Evolutionary conservation across 2,797 vertebrate genomes (phyloP), one percentile per base, ranked within the genome.

Genomic region (Prunella strophiata): DNA sequence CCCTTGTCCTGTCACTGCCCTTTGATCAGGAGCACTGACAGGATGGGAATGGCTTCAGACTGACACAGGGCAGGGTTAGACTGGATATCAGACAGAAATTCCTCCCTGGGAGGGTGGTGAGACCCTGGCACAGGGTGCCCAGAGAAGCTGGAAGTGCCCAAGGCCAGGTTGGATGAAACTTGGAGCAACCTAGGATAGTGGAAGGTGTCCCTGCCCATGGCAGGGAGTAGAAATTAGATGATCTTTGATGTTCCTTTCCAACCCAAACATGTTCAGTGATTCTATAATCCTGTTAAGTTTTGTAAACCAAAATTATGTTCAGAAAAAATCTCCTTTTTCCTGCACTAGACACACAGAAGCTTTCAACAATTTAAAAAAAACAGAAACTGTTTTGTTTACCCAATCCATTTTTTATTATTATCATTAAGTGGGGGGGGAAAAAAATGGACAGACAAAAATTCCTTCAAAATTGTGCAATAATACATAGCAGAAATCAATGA

Each of bases 401-500:
- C 97, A 95, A 94, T 97, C 96, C 85, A 48, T 92, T 97, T 97
- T 98, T 98, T 96, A 94, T 94, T 97, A 83, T 93, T 51, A 84
- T 77, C 67, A 75, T 85, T 96, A 98, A 91, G 89, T 97, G 97
- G 95, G 52, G 21, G 21, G 3, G 10, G 14, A 36, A 61, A 40
- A 70, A 72, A 83, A 77, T 3, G 85, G 95, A 97, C 97, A 96
- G 96, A 97, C 94, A 96, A 97, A 97, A 91, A 96, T 51, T 96
- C 89, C 96, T 97, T 97, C 96, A 94, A 97, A 96, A 82, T 80
- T 98, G 97, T 98, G 97, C 96, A 97, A 96, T 96, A 96, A 97
- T 51, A 96, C 95, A 91, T 71, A 96, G 96, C 96, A 96, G 89
- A 97, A 95, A 94, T 93, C 92, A 88, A 89, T 55, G 93, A 96